Evolutionary conservation across 2,888 invertebrate genomes (phyloP), one percentile per base, ranked within the genome.

Genomic region (Tipula helvola): DNA sequence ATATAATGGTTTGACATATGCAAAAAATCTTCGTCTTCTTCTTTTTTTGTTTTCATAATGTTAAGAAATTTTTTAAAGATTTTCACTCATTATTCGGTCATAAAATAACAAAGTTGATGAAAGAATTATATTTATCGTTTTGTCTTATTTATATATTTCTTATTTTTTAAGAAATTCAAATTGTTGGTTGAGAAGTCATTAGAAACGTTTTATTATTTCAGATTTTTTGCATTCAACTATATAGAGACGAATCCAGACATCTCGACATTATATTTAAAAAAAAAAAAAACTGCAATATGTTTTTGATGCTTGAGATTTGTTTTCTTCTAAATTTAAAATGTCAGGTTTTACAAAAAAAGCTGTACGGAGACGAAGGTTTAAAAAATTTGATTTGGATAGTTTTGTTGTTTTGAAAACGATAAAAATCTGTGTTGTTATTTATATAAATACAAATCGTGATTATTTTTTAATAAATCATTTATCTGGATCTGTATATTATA

Each of bases 61-160:
- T 71, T 71, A 71, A 71, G 28, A 71, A 71, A 71, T 71, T 28
- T 71, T 71, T 71, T 71, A 71, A 71, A 71, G 71, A 71, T 71
- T 28, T 71, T 71, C 71, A 71, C 71, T 71, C 71, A 71, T 71
- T 71, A 71, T 71, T 71, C 71, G 71, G 71, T 71, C 71, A 71
- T 71, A 71, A 71, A 71, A 71, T 71, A 71, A 71, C 71, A 71
- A 71, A 71, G 71, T 71, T 71, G 71, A 71, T 71, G 71, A 71
- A 71, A 71, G 71, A 71, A 71, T 71, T 71, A 71, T 71, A 71
- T 71, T 71, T 71, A 71, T 71, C 71, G 71, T 71, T 71, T 71
- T 71, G 71, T 71, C 71, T 71, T 71, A 71, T 71, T 71, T 71
- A 71, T 57, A 57, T 71, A 71, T 71, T 71, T 71, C 71, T 71